Base-by-base conservation (phyloP, 2,113 vertebrate species). In the Erythrolamprus reginae region DNA sequence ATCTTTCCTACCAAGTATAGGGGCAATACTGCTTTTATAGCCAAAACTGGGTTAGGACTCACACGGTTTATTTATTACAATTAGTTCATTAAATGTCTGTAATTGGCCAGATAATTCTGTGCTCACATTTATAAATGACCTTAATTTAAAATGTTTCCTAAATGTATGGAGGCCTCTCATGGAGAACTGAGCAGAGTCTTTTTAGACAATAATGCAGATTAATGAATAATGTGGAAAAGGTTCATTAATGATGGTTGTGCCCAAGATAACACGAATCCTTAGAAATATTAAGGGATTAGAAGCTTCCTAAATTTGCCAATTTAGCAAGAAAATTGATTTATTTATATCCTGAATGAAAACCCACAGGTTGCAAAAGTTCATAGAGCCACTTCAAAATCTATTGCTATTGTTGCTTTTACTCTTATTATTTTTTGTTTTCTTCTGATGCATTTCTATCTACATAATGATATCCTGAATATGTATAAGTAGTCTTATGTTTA, bases 51-150 rank as follows among this genome's bases (percentile, higher is more conserved):
- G 92, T 96, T 88, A 93, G 93, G 90, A 93, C 89, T 90, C 58
- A n/a, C 48, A 82, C 89, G 52, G 0, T 87, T 91, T 83, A 82
- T 0, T 91, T 95, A 90, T 94, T 93, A 92, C 77, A 86, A 93
- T 94, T 92, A 93, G 91, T 91, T 93, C 94, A 93, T 91, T 91
- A 94, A 95, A 92, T 91, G 5, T 58, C 82, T 95, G n/a, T 93
- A 94, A 95, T 95, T 95, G 94, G 88, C 92, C 92, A 92, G 92
- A 94, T 88, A 93, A 89, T 82, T 90, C 87, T 89, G 87, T 82
- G 56, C 89, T 92, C 93, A 50, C 90, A 88, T 96, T 96, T 95
- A 92, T 91, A 91, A 85, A 56, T 90, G 91, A 91, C 56, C 87
- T 90, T 93, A 89, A 91, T 94, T 95, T 88, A 85, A 55, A 95